Conservation (phyloP, 92 coral and sea anemone species). For the Zoanthus gigantus region DNA sequence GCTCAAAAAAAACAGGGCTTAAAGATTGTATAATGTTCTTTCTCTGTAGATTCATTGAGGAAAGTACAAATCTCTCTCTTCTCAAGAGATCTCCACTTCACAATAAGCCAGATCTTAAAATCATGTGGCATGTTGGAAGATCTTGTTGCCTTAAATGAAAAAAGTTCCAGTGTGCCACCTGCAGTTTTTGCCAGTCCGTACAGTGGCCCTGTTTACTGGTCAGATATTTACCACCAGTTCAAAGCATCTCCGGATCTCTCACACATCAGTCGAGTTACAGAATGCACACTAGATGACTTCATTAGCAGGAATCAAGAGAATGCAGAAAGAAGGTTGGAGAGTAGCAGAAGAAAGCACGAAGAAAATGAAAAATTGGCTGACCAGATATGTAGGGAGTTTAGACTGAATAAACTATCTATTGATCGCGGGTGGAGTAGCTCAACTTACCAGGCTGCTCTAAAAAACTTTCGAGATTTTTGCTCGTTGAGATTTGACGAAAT, state of each 20-base stretch:
- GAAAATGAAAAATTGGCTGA: conserved; percentile 67
- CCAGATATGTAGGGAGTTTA: conserved; percentile 71
- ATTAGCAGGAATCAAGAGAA: conserved; percentile 59
- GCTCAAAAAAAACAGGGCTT: too few species aligned
- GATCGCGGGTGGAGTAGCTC: conserved; percentile 79
- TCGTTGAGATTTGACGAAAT: conserved; percentile 68
- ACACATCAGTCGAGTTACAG: conserved; percentile 51
- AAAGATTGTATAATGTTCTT: not conserved
- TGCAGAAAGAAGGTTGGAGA: conserved; percentile 66
- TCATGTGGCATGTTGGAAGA: conserved; percentile 91
- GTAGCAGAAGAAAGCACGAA: conserved; percentile 50
- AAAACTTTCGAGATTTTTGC: conserved; percentile 71
- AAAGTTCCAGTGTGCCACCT: conserved; percentile 24
- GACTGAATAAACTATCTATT: conserved; percentile 47
- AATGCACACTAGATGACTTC: conserved; percentile 60
- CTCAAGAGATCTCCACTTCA: conserved; percentile 83
- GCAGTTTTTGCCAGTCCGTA: conserved; percentile 66
- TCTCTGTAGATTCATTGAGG: conserved; percentile 60
- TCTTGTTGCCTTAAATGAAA: conserved; percentile 61
- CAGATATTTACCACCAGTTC: conserved; percentile 72
- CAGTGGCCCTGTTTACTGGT: conserved; percentile 77
- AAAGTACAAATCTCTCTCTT: conserved; percentile 82
- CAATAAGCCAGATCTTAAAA: conserved; percentile 82
- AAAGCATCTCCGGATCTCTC: conserved; percentile 57
- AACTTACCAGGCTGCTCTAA: conserved; percentile 73